Percentiles rank a stretch among this genome's conserved stretches.
Conservation (phyloP, 2,888 invertebrate species). For the Doris montereyensis region DNA sequence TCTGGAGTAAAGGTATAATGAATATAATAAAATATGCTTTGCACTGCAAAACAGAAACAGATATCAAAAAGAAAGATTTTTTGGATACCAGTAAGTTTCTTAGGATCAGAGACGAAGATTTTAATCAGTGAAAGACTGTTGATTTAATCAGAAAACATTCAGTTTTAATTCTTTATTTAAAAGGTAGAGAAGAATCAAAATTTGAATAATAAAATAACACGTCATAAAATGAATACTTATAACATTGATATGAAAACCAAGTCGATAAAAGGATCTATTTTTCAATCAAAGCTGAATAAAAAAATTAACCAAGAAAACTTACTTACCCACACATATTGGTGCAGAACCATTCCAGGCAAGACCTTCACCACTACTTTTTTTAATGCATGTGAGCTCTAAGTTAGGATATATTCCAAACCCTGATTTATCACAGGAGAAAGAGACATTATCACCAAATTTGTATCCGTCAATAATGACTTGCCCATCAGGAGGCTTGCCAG, state of each 20-base stretch:
- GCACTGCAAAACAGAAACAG: background rate
- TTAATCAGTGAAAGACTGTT: too few relatives aligned
- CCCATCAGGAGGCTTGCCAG: conserved; percentile 38
- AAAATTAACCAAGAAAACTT: background rate
- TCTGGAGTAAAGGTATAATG: conserved; percentile 37
- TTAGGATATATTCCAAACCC: conserved; percentile 31
- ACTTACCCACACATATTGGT: conserved; percentile 43
- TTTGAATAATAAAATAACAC: too few relatives aligned
- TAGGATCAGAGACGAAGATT: too few relatives aligned
- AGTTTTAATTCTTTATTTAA: too few relatives aligned
- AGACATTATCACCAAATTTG: conserved; percentile 23
- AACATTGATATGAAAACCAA: too few relatives aligned
- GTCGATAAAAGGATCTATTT: too few relatives aligned
- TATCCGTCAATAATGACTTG: conserved; percentile 18
- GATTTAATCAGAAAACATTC: too few relatives aligned
- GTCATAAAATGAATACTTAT: too few relatives aligned
- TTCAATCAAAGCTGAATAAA: too few relatives aligned
- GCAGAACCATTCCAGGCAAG: conserved; percentile 24
- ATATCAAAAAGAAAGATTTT: too few relatives aligned
- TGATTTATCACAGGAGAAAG: conserved; percentile 33
- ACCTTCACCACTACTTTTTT: background rate
- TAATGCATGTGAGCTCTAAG: conserved; percentile 9
- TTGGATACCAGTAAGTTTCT: too few relatives aligned
- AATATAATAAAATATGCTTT: background rate
- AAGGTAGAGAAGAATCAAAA: too few relatives aligned